Evolutionary conservation across 2,797 vertebrate species (phyloP).

Genomic region (Moxostoma hubbsi): DNA sequence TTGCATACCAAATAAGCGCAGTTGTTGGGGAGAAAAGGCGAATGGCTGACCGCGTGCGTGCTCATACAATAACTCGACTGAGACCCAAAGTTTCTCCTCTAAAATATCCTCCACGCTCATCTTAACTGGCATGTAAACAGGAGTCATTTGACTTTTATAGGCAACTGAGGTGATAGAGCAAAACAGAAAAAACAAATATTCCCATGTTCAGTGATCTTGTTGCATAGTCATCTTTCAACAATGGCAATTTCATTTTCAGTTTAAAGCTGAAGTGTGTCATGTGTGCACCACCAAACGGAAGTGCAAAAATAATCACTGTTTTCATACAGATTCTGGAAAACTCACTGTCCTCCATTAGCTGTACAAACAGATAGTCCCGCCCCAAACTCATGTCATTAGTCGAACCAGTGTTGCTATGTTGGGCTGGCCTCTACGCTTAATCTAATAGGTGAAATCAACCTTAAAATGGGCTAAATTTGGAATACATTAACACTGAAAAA

Average conservation of each 20-base stretch:
- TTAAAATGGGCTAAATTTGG: no score
- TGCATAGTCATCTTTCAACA: neutral
- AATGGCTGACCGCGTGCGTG: slow-evolving; percentile 36
- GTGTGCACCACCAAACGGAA: no score
- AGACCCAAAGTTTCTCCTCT: slow-evolving; percentile 45
- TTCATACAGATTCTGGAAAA: no score
- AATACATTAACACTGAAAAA: no score
- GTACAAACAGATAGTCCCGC: no score
- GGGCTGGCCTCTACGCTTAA: no score
- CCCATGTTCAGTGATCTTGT: neutral
- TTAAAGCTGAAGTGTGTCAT: neutral
- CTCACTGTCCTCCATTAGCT: no score
- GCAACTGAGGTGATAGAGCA: neutral
- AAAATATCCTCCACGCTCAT: slow-evolving; percentile 33
- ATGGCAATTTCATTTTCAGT: neutral
- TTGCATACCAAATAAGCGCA: slow-evolving; percentile 85
- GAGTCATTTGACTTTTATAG: slow-evolving; percentile 11
- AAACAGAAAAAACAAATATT: neutral
- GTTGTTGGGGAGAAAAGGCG: slow-evolving; percentile 84
- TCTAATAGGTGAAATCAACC: no score
- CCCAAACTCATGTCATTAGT: no score
- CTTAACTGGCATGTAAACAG: slow-evolving; percentile 58
- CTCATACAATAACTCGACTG: slow-evolving; percentile 33
- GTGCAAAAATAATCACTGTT: no score
- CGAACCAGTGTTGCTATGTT: no score